Base-by-base conservation (phyloP, 2,888 invertebrate species). In the Habroteleia sp. region DNA sequence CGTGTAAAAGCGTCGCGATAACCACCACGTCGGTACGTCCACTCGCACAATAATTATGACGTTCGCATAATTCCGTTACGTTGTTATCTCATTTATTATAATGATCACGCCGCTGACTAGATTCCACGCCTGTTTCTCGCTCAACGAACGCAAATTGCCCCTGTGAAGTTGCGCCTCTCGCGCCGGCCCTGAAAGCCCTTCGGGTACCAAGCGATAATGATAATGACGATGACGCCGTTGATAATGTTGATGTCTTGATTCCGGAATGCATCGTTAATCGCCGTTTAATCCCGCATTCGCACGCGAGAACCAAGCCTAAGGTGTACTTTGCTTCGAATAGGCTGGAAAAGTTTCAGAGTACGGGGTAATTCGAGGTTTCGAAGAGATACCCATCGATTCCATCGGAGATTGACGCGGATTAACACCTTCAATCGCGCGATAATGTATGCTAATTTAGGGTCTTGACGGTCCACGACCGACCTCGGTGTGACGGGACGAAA, bases 81-180 rank as follows among this genome's bases (percentile, higher is more conserved):
- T 82, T 79, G 81, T 83, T 83, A 84, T 84, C 81, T 79, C 82
- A 80, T 84, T 84, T 83, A 84, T 85, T 83, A 82, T 81, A 84
- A 84, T 78, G 82, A 84, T 82, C 80, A 72, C 76, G 73, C 77
- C 76, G 65, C 63, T 75, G 80, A 81, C 80, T 76, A 79, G 80
- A 81, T 82, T 83, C 82, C 83, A 82, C 83, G 83, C 81, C 79
- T 62, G 80, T 80, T 83, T 82, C 79, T 80, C 83, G 80, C 82
- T 84, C 78, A 78, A 66, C 79, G 78, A 79, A 80, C 80, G 82
- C 82, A 83, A 84, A 85, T 85, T 84, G 80, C 80, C 69, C 80
- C 75, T 17, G 66, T 73, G 77, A 41, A 54, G 7, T 7, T 7
- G 27, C 6, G 6, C 1, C 39, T 29, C 60, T 31, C 60, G 44